Percentiles rank a stretch among this genome's conserved stretches.
phyloP scores from a whole-genome alignment of 2,888 invertebrate genomes.

The Drosophila leonis region DNA sequence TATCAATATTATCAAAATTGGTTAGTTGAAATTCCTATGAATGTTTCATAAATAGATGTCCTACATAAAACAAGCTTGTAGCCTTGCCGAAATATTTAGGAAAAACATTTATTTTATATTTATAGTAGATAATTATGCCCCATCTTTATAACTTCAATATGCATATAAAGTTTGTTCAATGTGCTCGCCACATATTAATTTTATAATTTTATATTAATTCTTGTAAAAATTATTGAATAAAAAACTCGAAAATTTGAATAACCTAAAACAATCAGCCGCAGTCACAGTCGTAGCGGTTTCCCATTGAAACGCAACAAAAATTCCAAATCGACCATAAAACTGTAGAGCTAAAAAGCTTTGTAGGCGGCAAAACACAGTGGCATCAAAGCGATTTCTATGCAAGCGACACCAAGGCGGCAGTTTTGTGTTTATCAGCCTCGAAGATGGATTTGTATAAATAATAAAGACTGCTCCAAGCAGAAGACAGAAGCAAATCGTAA shows the following conservation, averaged over 20 bases:
- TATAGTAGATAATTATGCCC: slow-evolving; percentile 70
- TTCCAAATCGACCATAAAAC: slow-evolving; percentile 72
- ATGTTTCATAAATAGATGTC: slow-evolving; percentile 52
- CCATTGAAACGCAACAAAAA: slow-evolving; percentile 75
- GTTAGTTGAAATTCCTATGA: slow-evolving; percentile 30
- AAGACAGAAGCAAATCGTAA: slow-evolving; percentile 68
- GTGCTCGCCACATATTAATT: slow-evolving; percentile 73
- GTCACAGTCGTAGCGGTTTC: slow-evolving; percentile 34
- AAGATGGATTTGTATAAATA: slow-evolving; percentile 80
- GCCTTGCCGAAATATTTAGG: slow-evolving; percentile 73
- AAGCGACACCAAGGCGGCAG: slow-evolving; percentile 62
- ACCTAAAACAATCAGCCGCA: slow-evolving; percentile 63
- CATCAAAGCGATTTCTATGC: slow-evolving; percentile 72
- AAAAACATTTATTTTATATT: slow-evolving; percentile 54
- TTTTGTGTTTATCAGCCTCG: slow-evolving; percentile 72
- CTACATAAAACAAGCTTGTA: slow-evolving; percentile 71
- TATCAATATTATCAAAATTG: slow-evolving; percentile 41
- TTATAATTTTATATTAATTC: slow-evolving; percentile 76
- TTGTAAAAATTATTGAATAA: slow-evolving; percentile 78
- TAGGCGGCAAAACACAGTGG: slow-evolving; percentile 78
- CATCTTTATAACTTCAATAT: slow-evolving; percentile 63
- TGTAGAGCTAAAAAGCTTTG: slow-evolving; percentile 64
- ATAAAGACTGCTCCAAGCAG: slow-evolving; percentile 67
- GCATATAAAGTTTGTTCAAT: slow-evolving; percentile 60
- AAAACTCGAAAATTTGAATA: slow-evolving; percentile 75